Conservation (phyloP, 2,113 vertebrate genomes). For the Apodemus speciosus region DNA sequence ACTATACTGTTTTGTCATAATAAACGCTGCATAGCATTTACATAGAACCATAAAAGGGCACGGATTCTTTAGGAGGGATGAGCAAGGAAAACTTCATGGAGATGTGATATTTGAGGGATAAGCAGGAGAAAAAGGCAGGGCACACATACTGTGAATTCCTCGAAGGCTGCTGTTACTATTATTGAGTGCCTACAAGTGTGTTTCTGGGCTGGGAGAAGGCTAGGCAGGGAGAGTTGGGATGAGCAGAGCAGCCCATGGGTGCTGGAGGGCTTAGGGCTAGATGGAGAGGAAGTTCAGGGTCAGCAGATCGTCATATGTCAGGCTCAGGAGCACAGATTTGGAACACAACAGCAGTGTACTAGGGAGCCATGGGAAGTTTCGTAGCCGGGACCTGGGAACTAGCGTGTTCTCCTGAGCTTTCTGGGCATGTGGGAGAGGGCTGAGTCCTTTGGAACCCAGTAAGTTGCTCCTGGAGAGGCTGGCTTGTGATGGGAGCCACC, state of each 20-base stretch:
- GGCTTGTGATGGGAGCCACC: rapidly evolving
- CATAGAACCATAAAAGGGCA: not conserved
- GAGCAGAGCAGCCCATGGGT: not conserved
- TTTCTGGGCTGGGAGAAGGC: not conserved
- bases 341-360: not conserved
- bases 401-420: not conserved
- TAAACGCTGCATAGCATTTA: not conserved
- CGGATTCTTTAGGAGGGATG: not conserved
- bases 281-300: not conserved
- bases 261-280: not conserved
- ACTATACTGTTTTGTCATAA: not conserved
- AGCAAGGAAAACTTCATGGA: not conserved
- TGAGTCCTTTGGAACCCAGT: not conserved
- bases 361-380: not conserved
- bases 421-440: not conserved
- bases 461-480: not conserved
- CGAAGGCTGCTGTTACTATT: not conserved
- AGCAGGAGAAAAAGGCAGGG: not conserved
- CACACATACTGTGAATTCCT: not conserved
- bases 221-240: not conserved
- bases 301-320: not conserved
- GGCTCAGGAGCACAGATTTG: not conserved
- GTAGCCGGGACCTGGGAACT: not conserved
- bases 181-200: not conserved
- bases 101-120: not conserved